Conservation (phyloP, 2,888 invertebrate genomes). For the Rhingia campestris region DNA sequence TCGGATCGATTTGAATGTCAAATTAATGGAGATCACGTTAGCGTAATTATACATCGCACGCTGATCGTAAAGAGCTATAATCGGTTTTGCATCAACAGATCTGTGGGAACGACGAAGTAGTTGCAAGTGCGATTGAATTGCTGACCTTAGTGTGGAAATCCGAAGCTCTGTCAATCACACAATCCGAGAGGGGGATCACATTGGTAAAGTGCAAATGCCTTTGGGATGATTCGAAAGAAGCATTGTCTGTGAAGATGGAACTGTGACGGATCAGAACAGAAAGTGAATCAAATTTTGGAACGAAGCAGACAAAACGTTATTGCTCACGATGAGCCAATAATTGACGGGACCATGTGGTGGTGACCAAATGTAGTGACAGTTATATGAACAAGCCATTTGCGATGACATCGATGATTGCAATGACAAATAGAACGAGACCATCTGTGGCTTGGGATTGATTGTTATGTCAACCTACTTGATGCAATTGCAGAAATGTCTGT, state of each 20-base stretch:
- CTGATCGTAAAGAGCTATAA: neutral
- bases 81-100: conserved; percentile 1
- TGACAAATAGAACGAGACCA: conserved; percentile 20
- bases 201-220: conserved; percentile 7
- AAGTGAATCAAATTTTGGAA: neutral
- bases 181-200: neutral
- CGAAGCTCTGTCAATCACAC: neutral
- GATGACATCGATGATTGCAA: conserved; percentile 5
- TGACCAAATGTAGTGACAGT: neutral
- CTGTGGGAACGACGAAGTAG: conserved; percentile 17
- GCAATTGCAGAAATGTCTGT: neutral
- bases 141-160: conserved; percentile 19
- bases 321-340: neutral
- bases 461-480: neutral
- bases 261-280: neutral
- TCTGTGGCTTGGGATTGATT: neutral
- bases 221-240: neutral
- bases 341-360: neutral
- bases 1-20: conserved; percentile 32
- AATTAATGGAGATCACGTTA: conserved; percentile 33
- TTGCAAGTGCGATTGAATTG: neutral
- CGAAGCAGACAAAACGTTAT: neutral
- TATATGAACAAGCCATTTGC: neutral
- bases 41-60: conserved; percentile 28
- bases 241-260: neutral